phyloP scores from a whole-genome alignment of 2,797 vertebrate species.

The Clamator glandarius region DNA sequence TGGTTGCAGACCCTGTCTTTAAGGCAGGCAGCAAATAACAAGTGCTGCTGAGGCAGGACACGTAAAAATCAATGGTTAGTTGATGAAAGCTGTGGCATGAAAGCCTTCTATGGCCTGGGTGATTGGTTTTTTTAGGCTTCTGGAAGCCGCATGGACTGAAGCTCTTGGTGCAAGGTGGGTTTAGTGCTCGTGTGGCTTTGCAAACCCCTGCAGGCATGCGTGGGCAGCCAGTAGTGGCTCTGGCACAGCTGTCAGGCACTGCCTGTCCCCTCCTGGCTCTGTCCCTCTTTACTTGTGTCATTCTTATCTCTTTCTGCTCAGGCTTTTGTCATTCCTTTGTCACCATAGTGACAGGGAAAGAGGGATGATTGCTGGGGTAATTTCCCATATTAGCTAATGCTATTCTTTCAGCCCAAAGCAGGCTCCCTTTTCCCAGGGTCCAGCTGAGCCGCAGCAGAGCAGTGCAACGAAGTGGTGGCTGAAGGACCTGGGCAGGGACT shows the following conservation, averaged over 20 bases:
- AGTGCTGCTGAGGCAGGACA: background rate
- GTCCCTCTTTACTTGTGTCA: background rate
- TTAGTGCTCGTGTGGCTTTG: background rate
- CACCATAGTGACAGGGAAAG: slow-evolving; percentile 56
- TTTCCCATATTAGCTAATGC: slow-evolving; percentile 28
- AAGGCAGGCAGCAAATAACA: background rate
- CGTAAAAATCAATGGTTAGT: background rate
- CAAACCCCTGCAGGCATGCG: background rate
- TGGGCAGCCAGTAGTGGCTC: background rate
- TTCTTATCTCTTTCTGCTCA: background rate
- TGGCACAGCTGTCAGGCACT: accelerated
- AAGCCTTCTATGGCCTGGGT: background rate
- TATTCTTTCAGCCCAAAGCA: slow-evolving; percentile 41
- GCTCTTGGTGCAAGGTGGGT: accelerated
- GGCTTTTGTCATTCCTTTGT: slow-evolving; percentile 50
- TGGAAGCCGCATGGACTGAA: background rate
- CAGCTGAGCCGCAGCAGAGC: background rate
- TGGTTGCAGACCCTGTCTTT: background rate
- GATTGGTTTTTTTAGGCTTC: background rate
- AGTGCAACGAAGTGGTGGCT: accelerated
- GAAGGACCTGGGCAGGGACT: background rate
- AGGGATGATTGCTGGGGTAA: slow-evolving; percentile 59
- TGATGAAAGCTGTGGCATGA: background rate
- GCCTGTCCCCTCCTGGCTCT: background rate
- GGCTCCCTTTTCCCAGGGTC: background rate